Base-by-base conservation (phyloP, 2,113 vertebrate species). In the Engystomops pustulosus region DNA sequence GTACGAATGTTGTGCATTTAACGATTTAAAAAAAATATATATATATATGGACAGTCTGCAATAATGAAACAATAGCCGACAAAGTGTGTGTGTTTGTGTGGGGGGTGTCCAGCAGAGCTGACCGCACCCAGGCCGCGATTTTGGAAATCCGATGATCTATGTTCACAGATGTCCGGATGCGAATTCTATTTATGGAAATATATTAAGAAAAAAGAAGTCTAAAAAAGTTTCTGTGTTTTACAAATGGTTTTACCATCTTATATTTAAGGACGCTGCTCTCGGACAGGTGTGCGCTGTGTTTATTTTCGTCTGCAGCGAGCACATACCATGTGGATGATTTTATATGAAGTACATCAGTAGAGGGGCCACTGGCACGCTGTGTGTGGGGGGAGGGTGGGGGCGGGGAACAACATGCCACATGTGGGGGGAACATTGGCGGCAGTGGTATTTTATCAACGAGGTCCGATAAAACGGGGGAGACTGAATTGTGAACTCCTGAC, bases 1-100 rank as follows among this genome's bases (percentile, higher is more conserved):
- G 97, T 99, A 98, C 96, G 97, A 99, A 99, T 99, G 97, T 99
- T 99, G 97, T 99, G 96, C 98, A 99, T 99, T 99, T 95, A 94
- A 94, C 96, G 97, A 98, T 98, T 23, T 36, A 79, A 45, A 44
- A 60, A 25, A 51, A 47, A 30, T 27, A 60, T 55, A 25, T 36
- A 36, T 67, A 34, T 67, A 18, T 67, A 97, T 55, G 96, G 96
- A 98, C 96, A 97, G 96, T 98, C 97, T 97, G 97, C 97, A 98
- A 98, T 98, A 99, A 98, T 96, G 93, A 49, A 49, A 30, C 25
- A 72, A 44, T 23, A 74, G 96, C 49, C 17, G 62, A 92, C 88
- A 90, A 68, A 93, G 83, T 45, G 93, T 95, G 60, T 65, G 58
- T 6, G 53, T 8, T 20, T 25, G 8, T 20, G 6, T 91, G 17